Percentiles rank a stretch among this genome's conserved stretches.
Conservation (phyloP, 2,888 invertebrate species). For the Cheilosia soror region DNA sequence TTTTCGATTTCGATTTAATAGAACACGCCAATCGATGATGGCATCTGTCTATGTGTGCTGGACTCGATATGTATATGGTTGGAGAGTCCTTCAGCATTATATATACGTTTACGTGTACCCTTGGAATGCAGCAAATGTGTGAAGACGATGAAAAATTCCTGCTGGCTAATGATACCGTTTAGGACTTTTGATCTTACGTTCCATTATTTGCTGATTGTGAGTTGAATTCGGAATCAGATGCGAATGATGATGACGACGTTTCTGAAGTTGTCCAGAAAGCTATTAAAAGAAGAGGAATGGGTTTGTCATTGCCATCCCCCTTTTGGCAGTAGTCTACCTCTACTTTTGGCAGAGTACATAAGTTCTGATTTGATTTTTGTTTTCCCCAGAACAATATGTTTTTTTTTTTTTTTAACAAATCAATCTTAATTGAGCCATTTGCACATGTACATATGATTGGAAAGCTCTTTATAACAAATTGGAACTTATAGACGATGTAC, state of each 20-base stretch:
- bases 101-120: slow-evolving; percentile 3
- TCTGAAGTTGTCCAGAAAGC: not conserved
- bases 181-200: slow-evolving; percentile 61
- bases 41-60: not conserved
- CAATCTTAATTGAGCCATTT: not conserved
- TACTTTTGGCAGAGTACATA: slow-evolving; percentile 1
- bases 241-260: slow-evolving; percentile 28
- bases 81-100: not conserved
- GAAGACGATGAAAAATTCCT: slow-evolving; percentile 49
- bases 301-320: slow-evolving; percentile 1
- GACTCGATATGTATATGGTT: not conserved
- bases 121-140: slow-evolving; percentile 46
- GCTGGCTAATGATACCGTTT: slow-evolving; percentile 60
- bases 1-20: slow-evolving; percentile 63
- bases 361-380: slow-evolving; percentile 26
- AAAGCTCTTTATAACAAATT: no score
- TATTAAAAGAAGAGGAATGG: not conserved
- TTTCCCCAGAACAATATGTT: not conserved
- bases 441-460: no score
- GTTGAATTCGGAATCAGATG: slow-evolving; percentile 50
- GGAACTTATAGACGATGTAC: no score
- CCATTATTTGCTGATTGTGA: slow-evolving; percentile 62
- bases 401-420: not conserved
- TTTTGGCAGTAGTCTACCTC: not conserved
- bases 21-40: slow-evolving; percentile 49